Conservation (phyloP, 2,113 vertebrate genomes). For the Chaetops frenatus region DNA sequence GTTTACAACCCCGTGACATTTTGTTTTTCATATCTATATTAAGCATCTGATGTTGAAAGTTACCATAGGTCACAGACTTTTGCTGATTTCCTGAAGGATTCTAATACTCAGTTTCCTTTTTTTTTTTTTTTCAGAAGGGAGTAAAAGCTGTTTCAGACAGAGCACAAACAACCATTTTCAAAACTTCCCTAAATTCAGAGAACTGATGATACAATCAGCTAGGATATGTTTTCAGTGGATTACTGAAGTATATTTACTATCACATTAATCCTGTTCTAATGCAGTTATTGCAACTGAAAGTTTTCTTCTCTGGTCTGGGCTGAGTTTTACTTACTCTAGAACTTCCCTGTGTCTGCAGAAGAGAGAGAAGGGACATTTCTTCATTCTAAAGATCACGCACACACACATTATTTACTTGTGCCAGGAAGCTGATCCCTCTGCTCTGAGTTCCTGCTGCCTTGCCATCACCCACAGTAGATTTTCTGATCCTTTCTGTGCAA, state of each 20-base stretch:
- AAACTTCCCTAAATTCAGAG: background rate
- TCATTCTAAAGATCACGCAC: background rate
- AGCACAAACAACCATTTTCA: background rate
- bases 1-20: background rate
- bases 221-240: background rate
- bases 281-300: background rate
- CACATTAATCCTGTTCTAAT: background rate
- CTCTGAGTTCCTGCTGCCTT: background rate
- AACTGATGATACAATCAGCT: background rate
- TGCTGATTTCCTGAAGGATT: background rate
- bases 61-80: background rate
- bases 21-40: conserved; percentile 12
- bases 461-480: background rate
- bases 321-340: background rate
- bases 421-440: background rate
- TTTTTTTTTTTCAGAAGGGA: background rate
- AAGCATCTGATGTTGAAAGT: background rate
- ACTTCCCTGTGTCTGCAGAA: background rate
- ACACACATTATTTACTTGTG: background rate
- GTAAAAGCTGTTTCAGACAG: background rate
- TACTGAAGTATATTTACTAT: background rate
- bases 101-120: background rate
- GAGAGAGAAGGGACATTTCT: background rate
- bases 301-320: background rate
- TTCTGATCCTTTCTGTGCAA: background rate